Percentiles rank a stretch among this genome's conserved stretches.
Evolutionary conservation across 2,113 vertebrate species (phyloP).

Genomic region (Centrocercus urophasianus): DNA sequence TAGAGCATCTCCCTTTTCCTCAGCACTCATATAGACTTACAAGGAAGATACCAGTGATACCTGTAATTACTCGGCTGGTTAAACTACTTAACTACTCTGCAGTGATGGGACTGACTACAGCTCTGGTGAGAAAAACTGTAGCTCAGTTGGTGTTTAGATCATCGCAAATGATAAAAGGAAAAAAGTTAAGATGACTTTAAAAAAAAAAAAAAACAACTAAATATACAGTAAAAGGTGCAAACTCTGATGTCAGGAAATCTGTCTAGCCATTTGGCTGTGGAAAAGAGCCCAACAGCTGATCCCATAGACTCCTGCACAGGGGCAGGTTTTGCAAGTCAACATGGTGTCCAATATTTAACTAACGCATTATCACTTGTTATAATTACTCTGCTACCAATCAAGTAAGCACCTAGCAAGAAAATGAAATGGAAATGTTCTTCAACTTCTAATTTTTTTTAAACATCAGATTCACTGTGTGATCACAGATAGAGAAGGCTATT

Average conservation of each 20-base stretch:
- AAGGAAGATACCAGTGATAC: not conserved
- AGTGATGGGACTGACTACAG: not conserved
- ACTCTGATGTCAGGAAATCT: not conserved
- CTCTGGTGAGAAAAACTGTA: not conserved
- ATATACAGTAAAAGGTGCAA: not conserved
- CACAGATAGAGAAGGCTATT: not conserved
- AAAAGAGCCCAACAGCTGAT: slow-evolving; percentile 18
- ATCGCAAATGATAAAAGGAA: not conserved
- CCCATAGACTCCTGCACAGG: not conserved
- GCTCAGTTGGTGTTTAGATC: not conserved
- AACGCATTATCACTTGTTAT: slow-evolving; percentile 40
- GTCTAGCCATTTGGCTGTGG: not conserved
- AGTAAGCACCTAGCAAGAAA: not conserved
- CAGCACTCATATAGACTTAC: not conserved
- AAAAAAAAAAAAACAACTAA: not conserved
- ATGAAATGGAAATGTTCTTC: not conserved
- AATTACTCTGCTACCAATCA: slow-evolving; percentile 7
- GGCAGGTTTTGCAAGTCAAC: slow-evolving; percentile 33
- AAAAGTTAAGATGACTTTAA: too few species aligned
- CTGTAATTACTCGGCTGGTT: not conserved
- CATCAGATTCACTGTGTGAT: not conserved
- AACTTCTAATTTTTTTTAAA: not conserved
- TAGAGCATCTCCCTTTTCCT: not conserved
- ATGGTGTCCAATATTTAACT: slow-evolving; percentile 14
- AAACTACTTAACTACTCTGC: not conserved